phyloP scores from a whole-genome alignment of 2,888 invertebrate genomes.

The Dynastes grantii region DNA sequence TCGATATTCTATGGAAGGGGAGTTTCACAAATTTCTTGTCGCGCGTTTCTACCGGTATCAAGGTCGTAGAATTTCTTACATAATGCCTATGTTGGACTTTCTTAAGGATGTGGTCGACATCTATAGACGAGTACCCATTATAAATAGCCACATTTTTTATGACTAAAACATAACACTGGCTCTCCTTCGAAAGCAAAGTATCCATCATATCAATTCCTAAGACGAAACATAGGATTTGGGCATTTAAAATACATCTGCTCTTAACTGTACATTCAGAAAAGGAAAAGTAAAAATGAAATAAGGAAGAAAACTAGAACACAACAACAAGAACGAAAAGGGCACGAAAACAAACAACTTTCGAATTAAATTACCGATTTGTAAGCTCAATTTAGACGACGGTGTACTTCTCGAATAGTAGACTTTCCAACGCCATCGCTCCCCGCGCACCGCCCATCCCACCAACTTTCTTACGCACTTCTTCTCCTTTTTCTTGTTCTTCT shows the following conservation, averaged over 20 bases:
- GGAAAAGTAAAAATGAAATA: not conserved
- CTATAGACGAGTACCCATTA: too few species aligned
- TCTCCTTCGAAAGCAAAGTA: too few species aligned
- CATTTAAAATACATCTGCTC: not conserved
- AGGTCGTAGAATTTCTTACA: too few species aligned
- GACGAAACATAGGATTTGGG: too few species aligned
- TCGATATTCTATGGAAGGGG: too few species aligned
- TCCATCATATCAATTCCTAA: too few species aligned
- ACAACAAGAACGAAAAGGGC: constrained; percentile 28
- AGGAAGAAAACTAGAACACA: constrained; percentile 5
- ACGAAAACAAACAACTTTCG: constrained; percentile 47
- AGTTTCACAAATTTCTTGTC: too few species aligned
- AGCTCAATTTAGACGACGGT: constrained; percentile 34
- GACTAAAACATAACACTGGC: too few species aligned
- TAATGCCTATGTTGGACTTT: too few species aligned
- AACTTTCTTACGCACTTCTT: constrained; percentile 25
- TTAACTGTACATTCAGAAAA: not conserved
- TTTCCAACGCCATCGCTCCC: not conserved
- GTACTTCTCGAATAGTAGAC: constrained; percentile 17
- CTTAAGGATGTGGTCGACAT: too few species aligned
- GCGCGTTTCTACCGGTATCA: too few species aligned
- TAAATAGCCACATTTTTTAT: too few species aligned
- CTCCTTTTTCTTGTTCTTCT: not conserved
- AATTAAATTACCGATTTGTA: constrained; percentile 44
- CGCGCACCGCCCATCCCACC: not conserved